Conservation (phyloP, 2,888 invertebrate genomes). For the Elmis aenea region DNA sequence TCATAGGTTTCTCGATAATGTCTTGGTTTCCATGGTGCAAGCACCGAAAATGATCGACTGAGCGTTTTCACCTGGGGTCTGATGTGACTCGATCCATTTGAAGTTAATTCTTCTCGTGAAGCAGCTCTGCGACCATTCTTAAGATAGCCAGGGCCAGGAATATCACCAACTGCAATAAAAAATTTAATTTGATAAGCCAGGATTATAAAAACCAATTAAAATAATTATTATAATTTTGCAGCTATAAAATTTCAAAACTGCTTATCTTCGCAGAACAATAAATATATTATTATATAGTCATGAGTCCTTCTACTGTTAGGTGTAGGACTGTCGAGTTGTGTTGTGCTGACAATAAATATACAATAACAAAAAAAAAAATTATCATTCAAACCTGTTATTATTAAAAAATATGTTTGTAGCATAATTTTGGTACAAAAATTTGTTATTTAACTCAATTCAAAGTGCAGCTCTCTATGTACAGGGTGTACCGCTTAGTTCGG, state of each 20-base stretch:
- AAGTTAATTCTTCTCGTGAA: slow-evolving; percentile 72
- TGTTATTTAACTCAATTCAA: too few species aligned
- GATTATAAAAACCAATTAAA: background rate
- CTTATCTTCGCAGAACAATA: background rate
- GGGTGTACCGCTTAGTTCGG: too few species aligned
- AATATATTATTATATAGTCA: background rate
- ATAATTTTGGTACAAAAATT: too few species aligned
- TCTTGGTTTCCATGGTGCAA: slow-evolving; percentile 80
- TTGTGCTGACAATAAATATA: background rate
- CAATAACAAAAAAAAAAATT: too few species aligned
- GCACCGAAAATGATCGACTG: slow-evolving; percentile 74
- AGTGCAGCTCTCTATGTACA: too few species aligned
- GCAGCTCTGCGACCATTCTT: slow-evolving; percentile 55
- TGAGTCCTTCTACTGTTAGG: too few species aligned
- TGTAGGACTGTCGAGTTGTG: too few species aligned
- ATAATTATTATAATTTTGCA: background rate
- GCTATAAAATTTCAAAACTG: background rate
- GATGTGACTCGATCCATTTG: slow-evolving; percentile 56
- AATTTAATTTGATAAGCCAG: background rate
- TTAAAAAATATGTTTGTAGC: too few species aligned
- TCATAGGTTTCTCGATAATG: slow-evolving; percentile 69
- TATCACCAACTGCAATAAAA: slow-evolving; percentile 65
- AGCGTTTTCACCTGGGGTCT: slow-evolving; percentile 65
- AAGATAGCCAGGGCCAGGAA: slow-evolving; percentile 63
- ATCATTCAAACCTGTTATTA: too few species aligned